Percentiles rank a stretch among this genome's conserved stretches.
These are phyloP conservation scores for Phyllotreta striolata DNA, from an alignment of 2,888 invertebrate species.

Conservation along the genomic window DNA sequence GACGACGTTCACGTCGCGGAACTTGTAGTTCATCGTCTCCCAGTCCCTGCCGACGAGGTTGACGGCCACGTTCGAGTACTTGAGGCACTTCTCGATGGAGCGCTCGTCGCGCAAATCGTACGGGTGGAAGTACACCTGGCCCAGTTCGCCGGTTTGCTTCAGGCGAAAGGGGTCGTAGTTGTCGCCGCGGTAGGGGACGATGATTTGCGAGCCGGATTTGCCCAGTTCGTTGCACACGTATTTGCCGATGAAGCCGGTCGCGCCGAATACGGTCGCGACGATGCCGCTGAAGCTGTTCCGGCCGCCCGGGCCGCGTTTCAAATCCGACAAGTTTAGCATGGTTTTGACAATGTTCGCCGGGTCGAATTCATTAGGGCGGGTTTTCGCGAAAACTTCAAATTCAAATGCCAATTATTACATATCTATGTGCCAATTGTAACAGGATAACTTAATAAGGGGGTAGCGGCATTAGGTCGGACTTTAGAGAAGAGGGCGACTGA, in stretches of 20 bases:
- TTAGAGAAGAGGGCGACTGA: too few species aligned
- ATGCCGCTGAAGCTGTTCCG: constrained; percentile 96
- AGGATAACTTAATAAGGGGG: too few species aligned
- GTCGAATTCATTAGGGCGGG: too few species aligned
- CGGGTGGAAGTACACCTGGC: constrained; percentile 91
- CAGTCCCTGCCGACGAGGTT: constrained; percentile 92
- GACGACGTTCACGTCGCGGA: constrained; percentile 86
- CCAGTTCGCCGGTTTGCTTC: constrained; percentile 91
- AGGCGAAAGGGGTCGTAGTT: constrained; percentile 78
- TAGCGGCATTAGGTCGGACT: too few species aligned
- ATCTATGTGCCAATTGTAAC: too few species aligned
- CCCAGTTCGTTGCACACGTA: constrained; percentile 92
- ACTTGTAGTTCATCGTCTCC: constrained; percentile 91
- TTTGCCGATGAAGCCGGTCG: constrained; percentile 87
- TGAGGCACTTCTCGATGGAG: constrained; percentile 82
- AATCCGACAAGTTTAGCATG: constrained; percentile 69
- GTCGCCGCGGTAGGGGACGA: constrained; percentile 92
- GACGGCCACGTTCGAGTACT: constrained; percentile 96
- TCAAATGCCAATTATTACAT: too few species aligned
- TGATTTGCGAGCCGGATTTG: constrained; percentile 85
- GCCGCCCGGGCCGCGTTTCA: constrained; percentile 88
- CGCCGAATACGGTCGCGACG: constrained; percentile 98
- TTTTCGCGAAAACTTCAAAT: too few species aligned
- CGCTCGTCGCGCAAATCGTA: constrained; percentile 86
- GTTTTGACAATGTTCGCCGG: constrained; percentile 41